Base-by-base conservation (phyloP, 2,797 vertebrate species). In the Hypotaenidia okinawae region DNA sequence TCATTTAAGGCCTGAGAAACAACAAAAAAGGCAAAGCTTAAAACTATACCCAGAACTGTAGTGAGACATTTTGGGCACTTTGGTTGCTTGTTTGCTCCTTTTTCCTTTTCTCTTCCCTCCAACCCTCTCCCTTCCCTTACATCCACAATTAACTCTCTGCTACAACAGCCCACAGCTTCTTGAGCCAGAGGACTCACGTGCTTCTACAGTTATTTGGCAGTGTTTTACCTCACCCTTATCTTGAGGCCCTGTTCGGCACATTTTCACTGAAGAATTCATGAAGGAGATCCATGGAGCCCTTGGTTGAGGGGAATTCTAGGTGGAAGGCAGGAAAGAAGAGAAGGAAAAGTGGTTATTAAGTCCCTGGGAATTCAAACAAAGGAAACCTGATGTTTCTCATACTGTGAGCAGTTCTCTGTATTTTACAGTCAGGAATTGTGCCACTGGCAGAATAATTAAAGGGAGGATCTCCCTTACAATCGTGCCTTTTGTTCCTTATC, bases 51-150 rank as follows among this genome's bases (percentile, higher is more conserved):
- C 15, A 59, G 64, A 64, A 39, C 2, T 17, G 1, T 14, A 59
- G 19, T 18, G 51, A 63, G 43, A 59, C 1, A 12, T 61, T 91
- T 41, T 22, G 52, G n/a, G 4, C 16, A 22, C 30, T 76, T 84
- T 19, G 13, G 4, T 51, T 83, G 9, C 19, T 70, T 67, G 1
- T 5, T 82, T 84, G 9, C 13, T 73, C 23, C 49, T 21, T 72
- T 70, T 76, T 9, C 5, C 2, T 13, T 7, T 76, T 51, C 18
- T 51, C 0, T 59, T 78, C 16, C n/a, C 30, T 3, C 14, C 37
- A 23, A 5, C 6, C 5, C 1, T 0, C 2, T 59, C 9, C 22
- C 8, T 68, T 16, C 21, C 7, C 9, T 41, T 28, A 12, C 22
- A 49, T 11, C 22, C 12, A 6, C 27, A 0, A 0, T 13, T 35